Conservation (phyloP, 2,888 invertebrate species). For the Philereme transversata region DNA sequence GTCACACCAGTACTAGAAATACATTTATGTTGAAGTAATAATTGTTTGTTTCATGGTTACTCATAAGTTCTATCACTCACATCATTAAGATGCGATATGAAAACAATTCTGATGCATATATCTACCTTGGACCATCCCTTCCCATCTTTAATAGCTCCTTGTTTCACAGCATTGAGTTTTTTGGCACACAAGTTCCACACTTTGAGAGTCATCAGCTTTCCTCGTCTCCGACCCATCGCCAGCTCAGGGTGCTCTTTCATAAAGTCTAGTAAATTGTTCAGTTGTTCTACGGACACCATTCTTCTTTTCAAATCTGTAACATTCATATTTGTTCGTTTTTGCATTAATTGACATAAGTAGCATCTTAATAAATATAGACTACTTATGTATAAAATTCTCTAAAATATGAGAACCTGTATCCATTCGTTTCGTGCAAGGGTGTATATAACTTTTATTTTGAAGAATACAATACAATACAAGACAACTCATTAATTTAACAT, state of each 20-base stretch:
- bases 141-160: constrained; percentile 59
- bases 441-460: neutral
- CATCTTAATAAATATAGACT: no score
- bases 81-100: neutral
- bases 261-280: constrained; percentile 56
- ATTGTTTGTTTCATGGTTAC: no score
- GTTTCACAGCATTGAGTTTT: constrained; percentile 50
- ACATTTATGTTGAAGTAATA: no score
- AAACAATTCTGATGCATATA: neutral
- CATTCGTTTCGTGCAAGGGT: neutral
- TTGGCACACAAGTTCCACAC: constrained; percentile 63
- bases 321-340: no score
- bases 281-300: constrained; percentile 56
- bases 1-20: constrained; percentile 67
- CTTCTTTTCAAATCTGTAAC: constrained; percentile 48
- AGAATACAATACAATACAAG: no score
- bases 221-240: constrained; percentile 56
- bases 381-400: no score
- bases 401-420: constrained; percentile 9
- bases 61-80: neutral
- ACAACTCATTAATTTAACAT: no score
- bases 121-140: constrained; percentile 70
- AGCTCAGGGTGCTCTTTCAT: constrained; percentile 58
- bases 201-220: constrained; percentile 56
- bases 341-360: no score